Percentiles rank a stretch among this genome's conserved stretches.
phyloP scores from a whole-genome alignment of 2,888 invertebrate species.

The Eubasilissa splendida region DNA sequence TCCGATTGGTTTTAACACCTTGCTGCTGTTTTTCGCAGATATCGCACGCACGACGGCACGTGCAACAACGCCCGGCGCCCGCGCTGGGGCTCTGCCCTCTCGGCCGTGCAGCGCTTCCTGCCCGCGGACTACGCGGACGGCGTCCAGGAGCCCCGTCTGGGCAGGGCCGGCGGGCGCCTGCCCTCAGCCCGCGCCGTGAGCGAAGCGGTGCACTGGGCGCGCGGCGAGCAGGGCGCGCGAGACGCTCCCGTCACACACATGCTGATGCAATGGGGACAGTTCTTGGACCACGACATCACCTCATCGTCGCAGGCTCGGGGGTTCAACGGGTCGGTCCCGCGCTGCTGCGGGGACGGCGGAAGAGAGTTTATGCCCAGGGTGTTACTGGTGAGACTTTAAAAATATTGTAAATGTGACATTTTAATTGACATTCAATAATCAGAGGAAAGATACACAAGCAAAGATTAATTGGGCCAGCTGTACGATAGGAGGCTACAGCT shows the following conservation, averaged over 20 bases:
- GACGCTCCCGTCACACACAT: constrained; percentile 81
- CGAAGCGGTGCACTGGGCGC: constrained; percentile 70
- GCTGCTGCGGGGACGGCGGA: constrained; percentile 80
- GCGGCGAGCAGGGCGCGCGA: constrained; percentile 67
- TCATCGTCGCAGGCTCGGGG: constrained; percentile 84
- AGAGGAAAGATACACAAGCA: no score
- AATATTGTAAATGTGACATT: background rate
- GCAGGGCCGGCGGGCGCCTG: constrained; percentile 74
- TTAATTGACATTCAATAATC: no score
- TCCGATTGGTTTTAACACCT: no score
- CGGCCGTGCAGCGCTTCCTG: constrained; percentile 86
- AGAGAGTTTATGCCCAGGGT: constrained; percentile 75
- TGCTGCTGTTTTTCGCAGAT: constrained; percentile 65
- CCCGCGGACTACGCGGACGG: constrained; percentile 89
- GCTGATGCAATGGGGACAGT: constrained; percentile 94
- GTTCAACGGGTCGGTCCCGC: constrained; percentile 84
- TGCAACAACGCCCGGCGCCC: constrained; percentile 87
- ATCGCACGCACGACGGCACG: constrained; percentile 89
- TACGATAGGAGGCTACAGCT: no score
- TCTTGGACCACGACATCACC: constrained; percentile 90
- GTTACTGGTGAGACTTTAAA: constrained; percentile 71
- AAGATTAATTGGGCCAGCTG: no score
- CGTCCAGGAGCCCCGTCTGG: constrained; percentile 71
- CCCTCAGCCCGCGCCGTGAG: constrained; percentile 84
- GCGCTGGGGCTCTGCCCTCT: constrained; percentile 87